Base-by-base conservation (phyloP, 2,113 vertebrate genomes). In the Podarcis muralis region DNA sequence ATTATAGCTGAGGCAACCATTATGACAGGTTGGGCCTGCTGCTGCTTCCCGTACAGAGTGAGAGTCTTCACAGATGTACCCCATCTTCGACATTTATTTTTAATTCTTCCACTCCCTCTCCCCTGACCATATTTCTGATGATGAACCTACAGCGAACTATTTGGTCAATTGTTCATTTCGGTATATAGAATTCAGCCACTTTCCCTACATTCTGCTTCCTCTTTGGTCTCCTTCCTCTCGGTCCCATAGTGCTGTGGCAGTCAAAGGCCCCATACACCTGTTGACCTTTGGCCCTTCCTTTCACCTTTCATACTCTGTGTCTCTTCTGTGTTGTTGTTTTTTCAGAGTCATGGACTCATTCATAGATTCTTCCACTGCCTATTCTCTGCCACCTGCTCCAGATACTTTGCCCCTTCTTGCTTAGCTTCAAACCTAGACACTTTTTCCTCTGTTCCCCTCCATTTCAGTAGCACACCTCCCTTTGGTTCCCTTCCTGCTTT, bases 61-160 rank as follows among this genome's bases (percentile, higher is more conserved):
- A 69, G 48, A 35, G 2, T 71, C 93, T 77, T 81, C 89, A 86
- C 90, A 90, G 74, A 93, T 93, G 87, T 27, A 59, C 48, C 80
- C 72, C 22, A 48, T 68, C 22, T 68, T 59, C 72, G 11, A 77
- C 68, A 22, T 53, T 69, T 57, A 68, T 78, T 88, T 77, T 53
- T 35, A 72, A 37, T 62, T 80, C 66, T 72, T 81, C 35, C 65
- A 1, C 30, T 53, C 3, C 43, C 43, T 23, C 37, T 59, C 72
- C 11, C 16, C 53, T 35, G 32, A 76, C 13, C 57, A 32, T 83
- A 77, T 83, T 76, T 83, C 59, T 57, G 30, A 53, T 57, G 43
- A 66, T 40, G 27, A 18, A 72, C n/a, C 12, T 25, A 23, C 35
- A 81, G 53, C 37, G 30, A 72, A 87, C 81, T 71, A 81, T 57